These are phyloP conservation scores for Plectropomus leopardus DNA, from an alignment of 2,113 vertebrate genomes.

Conservation along the genomic window DNA sequence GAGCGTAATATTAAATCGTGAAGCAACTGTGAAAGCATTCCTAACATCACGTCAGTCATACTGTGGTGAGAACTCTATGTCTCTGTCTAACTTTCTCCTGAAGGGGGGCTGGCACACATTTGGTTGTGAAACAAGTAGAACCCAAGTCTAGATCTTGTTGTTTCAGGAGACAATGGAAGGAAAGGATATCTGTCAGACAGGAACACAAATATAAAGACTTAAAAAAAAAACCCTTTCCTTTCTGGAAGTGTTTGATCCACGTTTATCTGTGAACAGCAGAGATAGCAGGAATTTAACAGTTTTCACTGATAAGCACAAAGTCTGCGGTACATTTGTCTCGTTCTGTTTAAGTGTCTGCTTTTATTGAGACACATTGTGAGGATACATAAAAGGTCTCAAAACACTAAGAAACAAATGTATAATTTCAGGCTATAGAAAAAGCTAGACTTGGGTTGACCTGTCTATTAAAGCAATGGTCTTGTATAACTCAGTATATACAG, in stretches of 20 bases:
- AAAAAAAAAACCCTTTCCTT: constrained; percentile 5
- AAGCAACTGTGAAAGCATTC: constrained; percentile 40
- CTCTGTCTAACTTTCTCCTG: neutral
- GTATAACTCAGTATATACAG: neutral
- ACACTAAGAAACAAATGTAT: neutral
- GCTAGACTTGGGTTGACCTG: neutral
- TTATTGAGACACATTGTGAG: too few species aligned
- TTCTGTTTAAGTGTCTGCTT: neutral
- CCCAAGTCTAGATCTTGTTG: constrained; percentile 36
- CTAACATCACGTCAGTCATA: neutral
- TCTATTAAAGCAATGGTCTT: neutral
- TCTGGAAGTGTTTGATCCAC: constrained; percentile 5
- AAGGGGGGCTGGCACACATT: neutral
- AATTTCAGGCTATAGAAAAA: neutral
- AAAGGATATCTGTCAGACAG: constrained; percentile 48
- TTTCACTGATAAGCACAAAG: neutral
- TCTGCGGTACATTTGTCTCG: neutral
- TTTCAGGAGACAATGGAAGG: constrained; percentile 65
- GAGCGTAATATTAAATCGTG: constrained; percentile 30
- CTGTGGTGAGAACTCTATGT: constrained; percentile 28
- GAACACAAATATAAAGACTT: constrained; percentile 3
- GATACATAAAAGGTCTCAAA: too few species aligned
- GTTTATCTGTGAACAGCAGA: constrained; percentile 20
- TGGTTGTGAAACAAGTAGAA: neutral
- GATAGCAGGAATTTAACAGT: neutral